phyloP scores from a whole-genome alignment of 2,797 vertebrate species.

The Yasuhikotakia modesta region DNA sequence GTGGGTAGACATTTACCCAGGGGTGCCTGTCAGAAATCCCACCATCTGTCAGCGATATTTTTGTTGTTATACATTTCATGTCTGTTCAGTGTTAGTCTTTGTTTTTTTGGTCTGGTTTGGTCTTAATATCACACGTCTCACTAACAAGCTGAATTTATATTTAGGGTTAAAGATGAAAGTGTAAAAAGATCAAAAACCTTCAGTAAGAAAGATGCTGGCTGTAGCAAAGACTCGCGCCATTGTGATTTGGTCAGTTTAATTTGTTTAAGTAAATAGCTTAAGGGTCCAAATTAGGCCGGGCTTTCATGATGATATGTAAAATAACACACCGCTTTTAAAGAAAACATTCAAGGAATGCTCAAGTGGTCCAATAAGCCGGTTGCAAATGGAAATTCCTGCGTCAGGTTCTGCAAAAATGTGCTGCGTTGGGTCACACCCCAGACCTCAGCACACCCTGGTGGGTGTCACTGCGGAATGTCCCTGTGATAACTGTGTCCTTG shows the following conservation, averaged over 20 bases:
- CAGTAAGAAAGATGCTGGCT: background rate
- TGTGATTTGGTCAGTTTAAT: background rate
- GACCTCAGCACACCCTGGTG: slow-evolving; percentile 21
- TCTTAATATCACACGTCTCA: too few relatives aligned
- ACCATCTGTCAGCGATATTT: too few relatives aligned
- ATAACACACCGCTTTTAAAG: background rate
- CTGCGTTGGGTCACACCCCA: background rate
- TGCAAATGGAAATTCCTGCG: slow-evolving; percentile 30
- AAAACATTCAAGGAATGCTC: slow-evolving; percentile 14
- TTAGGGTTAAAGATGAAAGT: background rate
- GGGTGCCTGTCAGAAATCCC: too few relatives aligned
- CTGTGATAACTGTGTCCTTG: slow-evolving; percentile 54
- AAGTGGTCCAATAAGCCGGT: background rate
- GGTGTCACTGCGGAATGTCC: slow-evolving; percentile 42
- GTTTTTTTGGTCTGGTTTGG: too few relatives aligned
- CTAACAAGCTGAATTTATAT: background rate
- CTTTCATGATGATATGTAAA: background rate
- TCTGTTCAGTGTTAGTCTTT: too few relatives aligned
- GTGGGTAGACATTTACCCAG: too few relatives aligned
- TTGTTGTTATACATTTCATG: too few relatives aligned
- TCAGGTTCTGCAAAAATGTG: slow-evolving; percentile 13
- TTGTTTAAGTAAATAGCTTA: background rate
- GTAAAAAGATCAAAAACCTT: background rate
- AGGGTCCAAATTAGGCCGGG: background rate
- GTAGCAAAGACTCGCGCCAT: background rate